Evolutionary conservation across 2,113 vertebrate species (phyloP).

Genomic region (Turnix velox): DNA sequence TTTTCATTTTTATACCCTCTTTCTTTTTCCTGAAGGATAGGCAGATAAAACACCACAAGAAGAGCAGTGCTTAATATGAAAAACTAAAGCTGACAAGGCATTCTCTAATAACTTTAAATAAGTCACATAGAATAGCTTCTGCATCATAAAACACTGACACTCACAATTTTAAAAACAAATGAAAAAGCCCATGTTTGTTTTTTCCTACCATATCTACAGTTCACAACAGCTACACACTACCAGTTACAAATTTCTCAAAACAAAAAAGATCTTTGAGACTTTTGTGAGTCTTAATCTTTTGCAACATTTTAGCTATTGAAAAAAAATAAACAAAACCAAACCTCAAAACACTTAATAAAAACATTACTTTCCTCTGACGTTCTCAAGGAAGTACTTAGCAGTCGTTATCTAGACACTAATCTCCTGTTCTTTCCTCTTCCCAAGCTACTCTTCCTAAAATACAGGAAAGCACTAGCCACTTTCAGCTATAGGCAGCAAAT

Average conservation of each 20-base stretch:
- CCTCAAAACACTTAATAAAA: background rate
- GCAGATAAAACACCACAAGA: background rate
- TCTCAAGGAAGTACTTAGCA: background rate
- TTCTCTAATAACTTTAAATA: conserved; percentile 32
- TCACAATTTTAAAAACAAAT: background rate
- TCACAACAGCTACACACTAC: background rate
- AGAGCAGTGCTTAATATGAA: background rate
- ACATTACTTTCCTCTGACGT: rapidly evolving
- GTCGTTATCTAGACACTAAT: background rate
- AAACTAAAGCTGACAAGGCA: conserved; percentile 5
- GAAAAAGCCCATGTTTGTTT: background rate
- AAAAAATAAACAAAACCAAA: background rate
- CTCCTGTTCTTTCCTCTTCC: too few species aligned
- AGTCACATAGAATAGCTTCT: conserved; percentile 7
- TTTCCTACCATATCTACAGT: background rate
- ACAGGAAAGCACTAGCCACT: rapidly evolving
- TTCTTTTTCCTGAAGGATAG: background rate
- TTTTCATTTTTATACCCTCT: background rate
- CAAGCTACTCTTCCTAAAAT: background rate
- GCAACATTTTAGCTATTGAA: background rate
- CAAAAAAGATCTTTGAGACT: background rate
- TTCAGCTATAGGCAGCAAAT: background rate
- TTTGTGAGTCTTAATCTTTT: background rate
- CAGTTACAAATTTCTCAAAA: background rate
- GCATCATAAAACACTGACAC: background rate